phyloP scores from a whole-genome alignment of 1,140 invertebrate species.

The Lamellibrachia luymesi region DNA sequence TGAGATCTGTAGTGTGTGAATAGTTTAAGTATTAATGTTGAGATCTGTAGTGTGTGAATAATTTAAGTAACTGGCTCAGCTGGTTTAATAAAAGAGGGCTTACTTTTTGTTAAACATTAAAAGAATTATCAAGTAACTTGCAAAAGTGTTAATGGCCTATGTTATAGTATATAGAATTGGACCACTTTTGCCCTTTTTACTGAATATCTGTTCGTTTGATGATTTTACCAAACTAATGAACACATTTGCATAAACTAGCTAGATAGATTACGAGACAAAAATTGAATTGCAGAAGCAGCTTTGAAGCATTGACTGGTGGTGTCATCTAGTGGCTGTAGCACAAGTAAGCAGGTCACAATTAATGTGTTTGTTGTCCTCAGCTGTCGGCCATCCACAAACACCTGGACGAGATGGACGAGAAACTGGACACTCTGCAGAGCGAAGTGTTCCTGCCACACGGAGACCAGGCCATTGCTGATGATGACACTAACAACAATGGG shows the following conservation, averaged over 20 bases:
- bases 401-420: conserved; percentile 26
- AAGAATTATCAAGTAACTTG: too few relatives aligned
- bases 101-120: too few relatives aligned
- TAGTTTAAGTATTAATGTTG: too few relatives aligned
- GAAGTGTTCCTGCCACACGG: conserved; percentile 15
- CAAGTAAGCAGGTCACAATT: not conserved
- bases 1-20: too few relatives aligned
- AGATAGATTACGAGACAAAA: not conserved
- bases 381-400: conserved; percentile 23
- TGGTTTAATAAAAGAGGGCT: too few relatives aligned
- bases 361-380: conserved; percentile 11
- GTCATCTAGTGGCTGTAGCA: not conserved
- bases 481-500: not conserved
- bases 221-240: not conserved
- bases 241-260: not conserved
- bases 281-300: not conserved
- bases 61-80: too few relatives aligned
- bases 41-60: too few relatives aligned
- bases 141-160: too few relatives aligned
- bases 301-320: not conserved
- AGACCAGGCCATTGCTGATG: not conserved
- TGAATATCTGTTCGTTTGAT: not conserved
- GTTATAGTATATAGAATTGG: too few relatives aligned
- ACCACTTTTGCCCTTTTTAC: not conserved
- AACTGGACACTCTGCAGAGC: conserved; percentile 20